Conservation (phyloP, 2,797 vertebrate genomes). For the Rhadinocentrus ornatus region DNA sequence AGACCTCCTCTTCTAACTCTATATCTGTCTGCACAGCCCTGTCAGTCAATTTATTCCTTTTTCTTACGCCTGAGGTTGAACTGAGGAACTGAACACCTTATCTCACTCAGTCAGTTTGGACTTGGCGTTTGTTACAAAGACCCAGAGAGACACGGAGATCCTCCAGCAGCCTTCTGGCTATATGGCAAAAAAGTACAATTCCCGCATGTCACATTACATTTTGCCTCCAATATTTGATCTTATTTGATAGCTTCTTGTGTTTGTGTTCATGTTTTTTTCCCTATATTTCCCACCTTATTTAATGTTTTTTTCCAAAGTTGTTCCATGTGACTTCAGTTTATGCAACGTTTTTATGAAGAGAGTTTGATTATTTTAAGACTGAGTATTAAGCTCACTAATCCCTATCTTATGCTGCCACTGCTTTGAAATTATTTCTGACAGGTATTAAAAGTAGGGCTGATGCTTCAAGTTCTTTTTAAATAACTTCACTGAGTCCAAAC, state of each 20-base stretch:
- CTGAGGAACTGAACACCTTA: constrained; percentile 64
- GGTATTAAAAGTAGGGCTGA: constrained; percentile 33
- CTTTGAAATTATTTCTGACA: constrained; percentile 44
- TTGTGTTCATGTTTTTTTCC: constrained; percentile 6
- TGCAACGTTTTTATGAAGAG: constrained; percentile 31
- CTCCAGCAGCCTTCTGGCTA: constrained; percentile 42
- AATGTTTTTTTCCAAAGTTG: background rate
- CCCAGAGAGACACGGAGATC: constrained; percentile 53
- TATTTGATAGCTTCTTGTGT: constrained; percentile 16
- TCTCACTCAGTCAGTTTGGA: constrained; percentile 70
- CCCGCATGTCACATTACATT: constrained; percentile 13
- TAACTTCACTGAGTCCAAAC: constrained; percentile 35
- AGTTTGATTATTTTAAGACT: constrained; percentile 43
- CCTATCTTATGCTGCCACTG: constrained; percentile 39
- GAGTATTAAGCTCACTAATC: constrained; percentile 41
- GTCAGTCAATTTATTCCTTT: constrained; percentile 57
- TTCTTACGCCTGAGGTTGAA: constrained; percentile 62
- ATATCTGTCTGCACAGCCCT: constrained; percentile 43
- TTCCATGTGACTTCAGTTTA: constrained; percentile 13
- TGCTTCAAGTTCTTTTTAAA: constrained; percentile 52
- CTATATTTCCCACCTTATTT: constrained; percentile 4
- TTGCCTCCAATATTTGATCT: constrained; percentile 16
- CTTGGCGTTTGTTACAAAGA: constrained; percentile 63
- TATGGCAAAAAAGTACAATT: constrained; percentile 26
- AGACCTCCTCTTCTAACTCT: constrained; percentile 28